Base-by-base conservation (phyloP, 2,888 invertebrate genomes). In the Labia minor region DNA sequence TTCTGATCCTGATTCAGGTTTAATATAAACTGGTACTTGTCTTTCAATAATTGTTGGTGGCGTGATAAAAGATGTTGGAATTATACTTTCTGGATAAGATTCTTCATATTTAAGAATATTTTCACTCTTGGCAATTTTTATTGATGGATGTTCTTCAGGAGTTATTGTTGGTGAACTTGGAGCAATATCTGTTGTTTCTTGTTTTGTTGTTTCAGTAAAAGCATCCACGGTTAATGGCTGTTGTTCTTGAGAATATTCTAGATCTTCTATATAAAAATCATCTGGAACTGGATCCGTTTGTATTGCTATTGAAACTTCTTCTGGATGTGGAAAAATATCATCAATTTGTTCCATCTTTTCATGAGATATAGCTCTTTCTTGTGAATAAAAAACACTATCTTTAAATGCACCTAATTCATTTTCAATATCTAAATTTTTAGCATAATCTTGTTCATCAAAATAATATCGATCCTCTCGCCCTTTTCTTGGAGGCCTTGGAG, bases 251-350 rank as follows among this genome's bases (percentile, higher is more conserved):
- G 49, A n/a, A 49, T 49, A 49, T 49, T 49, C 49, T 14, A 49
- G 14, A 8, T 67, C 68, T 73, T 88, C 87, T 74, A 85, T 85
- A 70, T 85, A 83, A 68, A 88, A 84, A 72, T 90, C 90, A 72
- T 90, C 90, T 0, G 90, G 89, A 62, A 92, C 76, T 0, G 91
- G 90, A 77, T 92, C 92, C 0, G 92, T 92, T 78, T 92, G 92
- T 0, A 90, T 90, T 0, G 89, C 90, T 3, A 88, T 87, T 74
- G 89, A 88, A 20, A 86, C 85, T 77, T 90, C 90, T 69, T 73
- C 72, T n/a, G 68, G 67, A 26, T 26, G 26, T 63, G 63, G 65
- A 16, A 66, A 26, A 19, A 65, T 61, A n/a, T 37, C 37, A 26
- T 69, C 65, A 14, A 37, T 26, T 19, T 61, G 49, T n/a, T 20